Percentiles rank a stretch among this genome's conserved stretches.
These are phyloP conservation scores for Euplagia quadripunctaria DNA, from an alignment of 2,888 invertebrate genomes.

Conservation along the genomic window DNA sequence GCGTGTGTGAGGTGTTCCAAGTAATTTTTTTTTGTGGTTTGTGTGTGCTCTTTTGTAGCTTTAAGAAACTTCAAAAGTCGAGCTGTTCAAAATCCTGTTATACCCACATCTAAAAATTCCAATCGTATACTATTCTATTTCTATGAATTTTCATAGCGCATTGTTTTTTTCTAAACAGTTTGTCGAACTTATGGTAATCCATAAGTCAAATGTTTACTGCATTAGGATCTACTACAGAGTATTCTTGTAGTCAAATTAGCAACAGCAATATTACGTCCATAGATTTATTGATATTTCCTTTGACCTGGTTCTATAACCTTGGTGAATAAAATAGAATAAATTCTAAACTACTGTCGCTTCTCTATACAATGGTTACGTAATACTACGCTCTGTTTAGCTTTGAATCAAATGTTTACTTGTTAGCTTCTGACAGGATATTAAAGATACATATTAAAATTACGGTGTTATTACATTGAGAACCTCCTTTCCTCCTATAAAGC, in stretches of 20 bases:
- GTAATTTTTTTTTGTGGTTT: no score
- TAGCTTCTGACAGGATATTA: slow-evolving; percentile 43
- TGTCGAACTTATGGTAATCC: no score
- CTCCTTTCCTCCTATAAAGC: neutral
- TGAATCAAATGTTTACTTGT: slow-evolving; percentile 40
- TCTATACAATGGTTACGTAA: slow-evolving; percentile 24
- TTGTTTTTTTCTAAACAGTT: no score
- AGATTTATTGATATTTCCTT: neutral
- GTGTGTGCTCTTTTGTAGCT: no score
- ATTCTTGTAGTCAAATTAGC: neutral
- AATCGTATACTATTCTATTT: no score
- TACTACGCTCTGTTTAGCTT: slow-evolving; percentile 31
- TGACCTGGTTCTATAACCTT: neutral
- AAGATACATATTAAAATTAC: slow-evolving; percentile 35
- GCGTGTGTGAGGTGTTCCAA: no score
- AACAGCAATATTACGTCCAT: neutral
- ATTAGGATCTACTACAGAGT: neutral
- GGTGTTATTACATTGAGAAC: slow-evolving; percentile 11
- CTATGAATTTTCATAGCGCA: no score
- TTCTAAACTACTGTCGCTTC: slow-evolving; percentile 13
- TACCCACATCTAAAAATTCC: no score
- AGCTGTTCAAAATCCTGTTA: no score
- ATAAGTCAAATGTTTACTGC: no score
- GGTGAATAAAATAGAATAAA: neutral
- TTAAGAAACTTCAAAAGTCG: no score